Evolutionary conservation across 2,888 invertebrate genomes (phyloP), one percentile per base, ranked within the genome.

Genomic region (Hirudinaria manillensis): DNA sequence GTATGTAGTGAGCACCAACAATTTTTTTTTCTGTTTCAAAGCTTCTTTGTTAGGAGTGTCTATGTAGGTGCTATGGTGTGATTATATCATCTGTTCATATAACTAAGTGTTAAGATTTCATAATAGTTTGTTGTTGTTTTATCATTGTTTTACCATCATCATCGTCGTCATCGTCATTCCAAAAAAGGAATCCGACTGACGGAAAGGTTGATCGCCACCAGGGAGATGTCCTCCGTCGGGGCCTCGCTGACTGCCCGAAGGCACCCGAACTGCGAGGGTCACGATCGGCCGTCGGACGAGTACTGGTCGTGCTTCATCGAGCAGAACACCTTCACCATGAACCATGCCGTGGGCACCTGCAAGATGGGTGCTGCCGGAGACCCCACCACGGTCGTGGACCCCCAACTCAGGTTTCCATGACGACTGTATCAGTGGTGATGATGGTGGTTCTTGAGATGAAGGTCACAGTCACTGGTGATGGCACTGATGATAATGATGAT

Each of bases 341-440:
- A 92, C 82, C 93, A 93, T 83, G 89, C 89, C 0, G 90, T 89
- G 0, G 92, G 93, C 0, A 91, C 90, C 0, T 91, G 91, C 81
- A 88, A 89, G 29, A 91, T 92, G 82, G 92, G 91, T 1, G 82
- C 79, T 21, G 76, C 53, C 0, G 80, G 82, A 6, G 86, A 86
- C 77, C 72, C 77, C 0, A 80, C 82, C 81, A 86, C 88, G 0
- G 92, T 92, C 0, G 90, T 93, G 0, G 90, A 92, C 81, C 85
- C 89, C 2, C 82, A 88, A 27, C 79, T 83, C 4, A 80, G 82
- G 82, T 82, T 70, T 24, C 16, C 45, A 10, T 6, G 45, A 16
- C 16, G 45, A 7, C 19, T 29, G 51, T 38, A 27, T 7, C 36
- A 13, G 32, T 68, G 13, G 16, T 68, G 32, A 68, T 68, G 32